These are phyloP conservation scores for Ambastaia sidthimunki DNA, from an alignment of 2,797 vertebrate genomes.

Conservation along the genomic window DNA sequence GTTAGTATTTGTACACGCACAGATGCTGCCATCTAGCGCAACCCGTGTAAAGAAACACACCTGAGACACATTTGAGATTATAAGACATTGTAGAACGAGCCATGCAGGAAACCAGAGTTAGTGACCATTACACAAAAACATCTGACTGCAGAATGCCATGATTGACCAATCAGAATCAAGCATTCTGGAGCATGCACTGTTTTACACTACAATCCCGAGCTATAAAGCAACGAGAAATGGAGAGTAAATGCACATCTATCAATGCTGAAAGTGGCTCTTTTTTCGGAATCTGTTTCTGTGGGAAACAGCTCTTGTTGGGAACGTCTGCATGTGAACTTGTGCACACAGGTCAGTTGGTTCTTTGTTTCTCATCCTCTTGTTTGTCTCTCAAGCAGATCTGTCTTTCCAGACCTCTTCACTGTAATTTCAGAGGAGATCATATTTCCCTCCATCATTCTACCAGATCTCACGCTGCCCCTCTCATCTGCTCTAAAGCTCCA, in stretches of 20 bases:
- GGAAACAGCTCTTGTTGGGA: conserved; percentile 54
- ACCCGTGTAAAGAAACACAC: too few relatives aligned
- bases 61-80: too few relatives aligned
- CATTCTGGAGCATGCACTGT: too few relatives aligned
- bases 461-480: conserved; percentile 23
- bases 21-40: too few relatives aligned
- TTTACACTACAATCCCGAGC: too few relatives aligned
- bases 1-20: too few relatives aligned
- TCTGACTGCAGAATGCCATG: too few relatives aligned
- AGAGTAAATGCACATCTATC: conserved; percentile 74
- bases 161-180: too few relatives aligned
- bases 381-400: conserved; percentile 58
- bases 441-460: conserved; percentile 22
- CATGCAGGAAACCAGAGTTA: too few relatives aligned
- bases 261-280: conserved; percentile 94
- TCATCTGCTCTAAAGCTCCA: conserved; percentile 6
- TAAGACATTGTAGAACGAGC: too few relatives aligned
- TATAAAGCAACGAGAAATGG: too few relatives aligned
- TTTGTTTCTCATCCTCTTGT: conserved; percentile 45
- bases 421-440: conserved; percentile 4
- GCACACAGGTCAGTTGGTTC: not conserved
- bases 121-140: too few relatives aligned
- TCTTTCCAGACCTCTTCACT: conserved; percentile 53
- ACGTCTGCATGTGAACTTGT: conserved; percentile 13
- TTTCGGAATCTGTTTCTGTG: conserved; percentile 86